A percentile compares a stretch with the other conserved stretches of the same genome.
Evolutionary conservation across 2,113 vertebrate genomes (phyloP).

Genomic region (Pseudonaja textilis): DNA sequence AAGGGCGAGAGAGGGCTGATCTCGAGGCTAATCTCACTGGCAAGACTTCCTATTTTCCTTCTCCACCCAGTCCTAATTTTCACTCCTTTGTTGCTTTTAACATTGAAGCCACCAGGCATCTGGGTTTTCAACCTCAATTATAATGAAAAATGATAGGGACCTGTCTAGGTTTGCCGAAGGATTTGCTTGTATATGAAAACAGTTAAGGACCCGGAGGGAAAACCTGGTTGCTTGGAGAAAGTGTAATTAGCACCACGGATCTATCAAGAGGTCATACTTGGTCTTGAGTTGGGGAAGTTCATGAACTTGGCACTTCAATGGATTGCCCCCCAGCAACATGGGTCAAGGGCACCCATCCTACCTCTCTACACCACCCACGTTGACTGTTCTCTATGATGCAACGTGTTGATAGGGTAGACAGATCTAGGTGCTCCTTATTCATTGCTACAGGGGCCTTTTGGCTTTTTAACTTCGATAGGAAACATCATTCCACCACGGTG

Average conservation of each 20-base stretch:
- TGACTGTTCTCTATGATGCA: slow-evolving; percentile 58
- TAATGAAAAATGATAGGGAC: slow-evolving; percentile 57
- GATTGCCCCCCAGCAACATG: slow-evolving; percentile 40
- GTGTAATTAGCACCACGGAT: slow-evolving; percentile 63
- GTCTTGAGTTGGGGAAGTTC: slow-evolving; percentile 34
- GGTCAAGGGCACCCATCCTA: slow-evolving; percentile 52
- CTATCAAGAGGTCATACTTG: slow-evolving; percentile 56
- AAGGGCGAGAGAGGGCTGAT: slow-evolving; percentile 49
- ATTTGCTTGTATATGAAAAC: slow-evolving; percentile 48
- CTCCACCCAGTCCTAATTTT: neutral
- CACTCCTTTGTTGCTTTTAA: neutral
- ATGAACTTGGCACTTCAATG: slow-evolving; percentile 41
- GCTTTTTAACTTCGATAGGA: neutral
- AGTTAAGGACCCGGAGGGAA: slow-evolving; percentile 65
- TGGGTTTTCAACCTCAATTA: slow-evolving; percentile 61
- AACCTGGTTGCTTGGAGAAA: slow-evolving; percentile 62
- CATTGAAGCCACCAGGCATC: slow-evolving; percentile 54
- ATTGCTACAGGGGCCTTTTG: slow-evolving; percentile 57
- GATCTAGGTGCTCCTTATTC: slow-evolving; percentile 40
- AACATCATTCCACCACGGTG: neutral
- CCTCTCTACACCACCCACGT: slow-evolving; percentile 60
- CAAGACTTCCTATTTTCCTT: slow-evolving; percentile 29
- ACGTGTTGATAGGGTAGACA: slow-evolving; percentile 29
- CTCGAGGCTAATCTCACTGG: slow-evolving; percentile 56
- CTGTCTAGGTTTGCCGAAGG: slow-evolving; percentile 64